Conservation (phyloP, 2,888 invertebrate species). For the Cancer borealis region DNA sequence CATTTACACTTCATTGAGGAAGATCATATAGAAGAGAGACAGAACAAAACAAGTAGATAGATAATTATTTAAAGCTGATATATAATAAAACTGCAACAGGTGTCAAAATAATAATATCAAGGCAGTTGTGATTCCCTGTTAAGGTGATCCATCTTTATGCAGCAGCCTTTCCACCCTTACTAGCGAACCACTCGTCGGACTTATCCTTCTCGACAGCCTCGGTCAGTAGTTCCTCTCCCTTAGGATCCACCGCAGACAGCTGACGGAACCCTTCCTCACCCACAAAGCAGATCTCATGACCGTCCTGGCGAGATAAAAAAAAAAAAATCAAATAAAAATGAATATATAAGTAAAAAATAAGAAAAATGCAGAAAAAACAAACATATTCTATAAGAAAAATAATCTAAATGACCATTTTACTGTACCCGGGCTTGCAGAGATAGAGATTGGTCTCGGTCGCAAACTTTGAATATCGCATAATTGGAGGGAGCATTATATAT, state of each 20-base stretch:
- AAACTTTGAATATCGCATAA: too few species aligned
- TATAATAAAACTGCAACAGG: neutral
- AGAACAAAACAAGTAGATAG: neutral
- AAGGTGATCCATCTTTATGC: slow-evolving; percentile 40
- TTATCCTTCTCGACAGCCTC: slow-evolving; percentile 87
- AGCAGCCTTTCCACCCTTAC: slow-evolving; percentile 76
- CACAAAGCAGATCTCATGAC: slow-evolving; percentile 98
- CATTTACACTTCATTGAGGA: neutral
- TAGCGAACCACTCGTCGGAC: slow-evolving; percentile 81
- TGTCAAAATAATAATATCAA: neutral
- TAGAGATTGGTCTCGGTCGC: too few species aligned
- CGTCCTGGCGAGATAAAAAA: slow-evolving; percentile 84
- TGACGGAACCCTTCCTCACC: slow-evolving; percentile 96
- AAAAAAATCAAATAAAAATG: neutral
- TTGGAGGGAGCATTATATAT: neutral
- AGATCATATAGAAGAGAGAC: neutral
- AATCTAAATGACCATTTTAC: too few species aligned
- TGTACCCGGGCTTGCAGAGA: too few species aligned
- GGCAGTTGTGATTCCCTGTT: neutral
- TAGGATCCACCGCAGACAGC: slow-evolving; percentile 91
- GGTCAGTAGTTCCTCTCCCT: slow-evolving; percentile 89
- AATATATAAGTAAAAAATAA: neutral
- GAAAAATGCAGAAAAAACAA: too few species aligned
- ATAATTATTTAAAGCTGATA: slow-evolving; percentile 8
- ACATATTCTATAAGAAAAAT: neutral